Percentiles rank a stretch among this genome's conserved stretches.
Evolutionary conservation across 2,888 invertebrate species (phyloP).

Genomic region (Tryphoninae sp.): DNA sequence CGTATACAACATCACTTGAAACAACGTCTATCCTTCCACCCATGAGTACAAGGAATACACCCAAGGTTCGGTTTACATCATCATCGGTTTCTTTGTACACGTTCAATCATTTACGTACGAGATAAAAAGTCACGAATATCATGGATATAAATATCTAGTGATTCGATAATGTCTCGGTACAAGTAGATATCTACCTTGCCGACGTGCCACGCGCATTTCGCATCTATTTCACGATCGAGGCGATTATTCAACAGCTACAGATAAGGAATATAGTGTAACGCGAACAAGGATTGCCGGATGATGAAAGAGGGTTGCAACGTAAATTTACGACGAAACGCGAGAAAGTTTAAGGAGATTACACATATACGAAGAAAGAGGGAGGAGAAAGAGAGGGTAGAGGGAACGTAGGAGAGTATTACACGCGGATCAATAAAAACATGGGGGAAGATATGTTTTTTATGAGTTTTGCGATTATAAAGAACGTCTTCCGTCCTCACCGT

Average conservation of each 20-base stretch:
- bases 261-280: not conserved
- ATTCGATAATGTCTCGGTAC: too few species aligned
- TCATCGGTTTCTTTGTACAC: too few species aligned
- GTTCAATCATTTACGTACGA: too few species aligned
- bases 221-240: not conserved
- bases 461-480: slow-evolving; percentile 4
- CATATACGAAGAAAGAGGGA: too few species aligned
- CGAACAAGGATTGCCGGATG: not conserved
- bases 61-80: not conserved
- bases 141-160: too few species aligned
- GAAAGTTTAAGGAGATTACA: not conserved
- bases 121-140: too few species aligned
- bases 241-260: slow-evolving; percentile 4
- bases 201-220: too few species aligned
- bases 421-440: not conserved
- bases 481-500: not conserved
- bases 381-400: not conserved
- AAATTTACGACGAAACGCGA: not conserved
- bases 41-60: not conserved
- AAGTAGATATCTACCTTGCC: too few species aligned
- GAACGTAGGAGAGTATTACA: not conserved
- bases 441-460: not conserved
- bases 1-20: too few species aligned
- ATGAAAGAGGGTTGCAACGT: not conserved
- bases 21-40: not conserved